Evolutionary conservation across 2,113 vertebrate genomes (phyloP), one percentile per base, ranked within the genome.

Genomic region (Nannospalax galili): DNA sequence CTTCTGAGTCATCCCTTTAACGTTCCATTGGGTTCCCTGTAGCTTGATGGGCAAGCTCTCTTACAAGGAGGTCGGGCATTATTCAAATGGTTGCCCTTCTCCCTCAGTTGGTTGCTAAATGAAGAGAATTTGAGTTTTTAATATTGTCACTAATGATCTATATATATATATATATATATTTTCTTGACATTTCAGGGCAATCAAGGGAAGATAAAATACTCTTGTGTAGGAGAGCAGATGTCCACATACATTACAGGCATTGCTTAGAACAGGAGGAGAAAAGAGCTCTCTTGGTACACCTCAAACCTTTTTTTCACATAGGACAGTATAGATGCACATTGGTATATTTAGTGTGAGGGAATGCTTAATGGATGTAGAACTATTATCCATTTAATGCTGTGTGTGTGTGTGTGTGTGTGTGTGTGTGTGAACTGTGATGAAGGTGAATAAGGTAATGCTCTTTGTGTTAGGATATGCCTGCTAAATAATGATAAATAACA

Each of bases 121-220:
- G 20, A 87, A 90, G 37, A 28, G 22, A 35, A 93, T 65, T 56
- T 24, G 56, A 9, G 9, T 6, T 95, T n/a, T 74, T 7, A 40
- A 45, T 70, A 80, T 28, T 81, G 67, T 22, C 35, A 79, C 77
- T 1, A 79, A 1, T 58, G 79, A 91, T 92, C 70, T 95, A 65
- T 96, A 86, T 96, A 65, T 92, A 37, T 77, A 52, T 52, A 52
- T 40, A n/a, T n/a, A n/a, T n/a, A n/a, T n/a, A n/a, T 62, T 91
- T 67, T 42, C 82, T 69, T 95, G 91, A 89, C 90, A 93, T 87
- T 45, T 72, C 84, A 73, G 72, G 87, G 78, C 80, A 84, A 93
- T 56, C 6, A 11, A 84, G 64, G 84, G 84, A 91, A 90, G 72
- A 89, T 3, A 79, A 90, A 84, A 92, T 67, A 30, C 11, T 70